Conservation (phyloP, 2,797 vertebrate genomes). For the Falco concolor region DNA sequence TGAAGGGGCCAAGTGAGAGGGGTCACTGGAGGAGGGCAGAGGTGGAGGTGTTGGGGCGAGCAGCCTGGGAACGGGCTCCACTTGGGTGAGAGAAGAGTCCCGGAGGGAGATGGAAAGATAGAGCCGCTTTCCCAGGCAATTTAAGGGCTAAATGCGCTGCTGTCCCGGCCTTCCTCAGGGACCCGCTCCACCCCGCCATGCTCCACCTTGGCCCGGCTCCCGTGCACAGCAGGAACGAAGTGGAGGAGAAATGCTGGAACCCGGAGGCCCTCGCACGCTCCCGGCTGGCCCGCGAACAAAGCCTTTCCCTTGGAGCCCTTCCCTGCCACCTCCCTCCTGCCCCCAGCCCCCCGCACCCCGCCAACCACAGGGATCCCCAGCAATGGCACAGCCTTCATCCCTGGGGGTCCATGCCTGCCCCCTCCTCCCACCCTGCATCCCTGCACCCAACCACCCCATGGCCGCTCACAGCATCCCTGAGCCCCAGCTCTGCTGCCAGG, state of each 20-base stretch:
- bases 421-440: neutral
- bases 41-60: neutral
- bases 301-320: conserved; percentile 37
- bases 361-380: neutral
- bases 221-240: conserved; percentile 29
- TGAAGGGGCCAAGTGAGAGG: neutral
- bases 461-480: neutral
- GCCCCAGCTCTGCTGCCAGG: neutral
- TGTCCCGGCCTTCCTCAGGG: conserved; percentile 21
- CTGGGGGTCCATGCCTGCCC: neutral
- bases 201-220: conserved; percentile 54
- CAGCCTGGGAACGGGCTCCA: neutral
- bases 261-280: conserved; percentile 15
- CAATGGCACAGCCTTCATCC: neutral
- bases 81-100: neutral
- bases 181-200: conserved; percentile 24
- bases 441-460: accelerated
- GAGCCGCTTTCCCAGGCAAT: conserved; percentile 42
- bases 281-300: conserved; percentile 32
- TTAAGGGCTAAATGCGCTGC: neutral
- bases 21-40: neutral
- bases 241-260: conserved; percentile 23
- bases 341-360: neutral
- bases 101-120: neutral
- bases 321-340: neutral